A percentile compares a stretch with the other conserved stretches of the same genome.
phyloP scores from a whole-genome alignment of 2,888 invertebrate genomes.

The Acanthosepion pharaonis region DNA sequence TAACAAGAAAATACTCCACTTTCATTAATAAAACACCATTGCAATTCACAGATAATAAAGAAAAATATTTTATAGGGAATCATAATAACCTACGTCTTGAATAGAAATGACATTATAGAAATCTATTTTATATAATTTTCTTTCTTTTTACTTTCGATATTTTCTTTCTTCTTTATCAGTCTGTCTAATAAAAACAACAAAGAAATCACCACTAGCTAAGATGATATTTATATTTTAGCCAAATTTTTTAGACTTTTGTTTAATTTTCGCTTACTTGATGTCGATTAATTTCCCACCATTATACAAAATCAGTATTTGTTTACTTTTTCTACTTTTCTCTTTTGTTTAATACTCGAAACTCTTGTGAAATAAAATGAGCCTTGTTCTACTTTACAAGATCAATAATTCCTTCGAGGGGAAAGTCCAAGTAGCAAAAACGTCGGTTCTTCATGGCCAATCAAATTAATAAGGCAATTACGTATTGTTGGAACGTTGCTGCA shows the following conservation, averaged over 20 bases:
- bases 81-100: too few relatives aligned
- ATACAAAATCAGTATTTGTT: not conserved
- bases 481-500: not conserved
- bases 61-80: too few relatives aligned
- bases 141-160: too few relatives aligned
- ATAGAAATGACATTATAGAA: too few relatives aligned
- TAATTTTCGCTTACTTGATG: not conserved
- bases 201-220: too few relatives aligned
- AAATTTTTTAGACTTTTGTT: not conserved
- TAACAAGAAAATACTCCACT: too few relatives aligned
- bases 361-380: not conserved
- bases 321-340: not conserved
- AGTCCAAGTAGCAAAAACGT: not conserved
- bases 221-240: not conserved
- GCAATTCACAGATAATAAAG: too few relatives aligned
- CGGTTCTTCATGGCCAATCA: not conserved
- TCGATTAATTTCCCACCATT: not conserved
- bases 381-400: not conserved
- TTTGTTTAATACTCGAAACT: not conserved
- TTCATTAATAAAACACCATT: too few relatives aligned
- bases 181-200: too few relatives aligned
- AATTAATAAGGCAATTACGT: slow-evolving; percentile 18
- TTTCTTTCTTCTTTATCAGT: too few relatives aligned
- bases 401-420: not conserved
- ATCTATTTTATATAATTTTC: too few relatives aligned